These are phyloP conservation scores for Tetranychus cinnabarinus DNA, from an alignment of 1,140 invertebrate genomes.

Conservation along the genomic window DNA sequence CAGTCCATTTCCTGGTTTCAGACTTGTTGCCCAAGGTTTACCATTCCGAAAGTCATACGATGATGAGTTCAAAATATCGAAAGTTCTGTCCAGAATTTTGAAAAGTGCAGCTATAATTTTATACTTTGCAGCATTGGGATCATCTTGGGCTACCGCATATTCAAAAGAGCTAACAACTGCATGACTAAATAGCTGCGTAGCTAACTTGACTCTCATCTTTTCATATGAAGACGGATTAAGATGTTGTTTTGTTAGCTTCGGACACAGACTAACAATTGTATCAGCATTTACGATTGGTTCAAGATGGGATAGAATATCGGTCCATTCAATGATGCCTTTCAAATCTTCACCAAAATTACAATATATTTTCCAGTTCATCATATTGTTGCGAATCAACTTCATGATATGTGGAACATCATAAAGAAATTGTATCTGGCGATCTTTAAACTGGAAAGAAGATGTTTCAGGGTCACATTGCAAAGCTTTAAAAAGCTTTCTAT, in stretches of 20 bases:
- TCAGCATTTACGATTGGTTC: no score
- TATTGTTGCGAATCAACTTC: no score
- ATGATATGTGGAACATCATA: no score
- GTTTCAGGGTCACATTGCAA: neutral
- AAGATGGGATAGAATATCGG: no score
- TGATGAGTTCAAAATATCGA: neutral
- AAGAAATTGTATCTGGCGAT: slow-evolving; percentile 12
- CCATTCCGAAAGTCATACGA: neutral
- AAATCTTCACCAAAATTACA: no score
- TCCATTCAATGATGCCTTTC: no score
- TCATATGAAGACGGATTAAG: neutral
- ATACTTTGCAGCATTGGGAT: neutral
- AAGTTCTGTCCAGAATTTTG: neutral
- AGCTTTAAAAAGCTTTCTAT: no score
- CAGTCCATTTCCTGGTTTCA: neutral
- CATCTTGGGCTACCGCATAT: neutral
- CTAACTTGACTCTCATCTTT: neutral
- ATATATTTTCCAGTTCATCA: no score
- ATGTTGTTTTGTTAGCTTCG: neutral
- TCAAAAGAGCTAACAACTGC: neutral
- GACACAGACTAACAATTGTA: neutral
- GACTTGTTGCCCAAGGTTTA: neutral
- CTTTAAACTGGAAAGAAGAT: neutral
- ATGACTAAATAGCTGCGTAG: neutral
- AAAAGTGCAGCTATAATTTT: neutral